Base-by-base conservation (phyloP, 2,888 invertebrate species). In the Drosophila picticornis region DNA sequence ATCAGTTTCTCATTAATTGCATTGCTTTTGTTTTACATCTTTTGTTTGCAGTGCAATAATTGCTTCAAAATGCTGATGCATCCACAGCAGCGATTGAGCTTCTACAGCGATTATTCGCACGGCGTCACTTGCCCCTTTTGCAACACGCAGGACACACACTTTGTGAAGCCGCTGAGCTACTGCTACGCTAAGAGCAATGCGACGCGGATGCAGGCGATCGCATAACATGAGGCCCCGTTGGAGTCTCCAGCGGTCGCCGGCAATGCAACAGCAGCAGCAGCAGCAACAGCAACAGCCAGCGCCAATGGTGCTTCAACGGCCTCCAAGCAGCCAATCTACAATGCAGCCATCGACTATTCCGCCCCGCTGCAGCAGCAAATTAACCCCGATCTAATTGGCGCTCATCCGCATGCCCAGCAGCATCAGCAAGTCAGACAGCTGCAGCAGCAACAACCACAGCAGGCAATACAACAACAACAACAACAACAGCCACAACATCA, bases 81-180 rank as follows among this genome's bases (percentile, higher is more conserved):
- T 93, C 97, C 97, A 19, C 96, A 96, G 91, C 97, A 97, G 93
- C 96, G 96, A 91, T 94, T 98, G 85, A 97, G 97, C 94, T 97
- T 96, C 95, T 99, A 97, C 95, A 98, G 98, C 90, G 98, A 99
- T 94, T 99, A 98, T 94, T 98, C 97, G 92, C 97, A 97, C 93
- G 96, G 96, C 90, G 96, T 97, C 92, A 96, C 97, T 84, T 99
- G 99, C 94, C 98, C 98, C 43, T 97, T 97, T 93, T 99, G 99
- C 95, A 96, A 96, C 90, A 95, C 96, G 62, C 95, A 96, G 90
- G 99, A 99, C 94, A 97, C 97, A 66, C 99, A 99, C 94, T 99
- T 99, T 94, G 98, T 98, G 86, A 98, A 98, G 94, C 97, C 98
- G 62, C 94, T 99, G 91, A 94, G 95, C 79, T 96, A 96, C 94